These are phyloP conservation scores for Plotosus lineatus DNA, from an alignment of 2,113 vertebrate species.

Conservation along the genomic window DNA sequence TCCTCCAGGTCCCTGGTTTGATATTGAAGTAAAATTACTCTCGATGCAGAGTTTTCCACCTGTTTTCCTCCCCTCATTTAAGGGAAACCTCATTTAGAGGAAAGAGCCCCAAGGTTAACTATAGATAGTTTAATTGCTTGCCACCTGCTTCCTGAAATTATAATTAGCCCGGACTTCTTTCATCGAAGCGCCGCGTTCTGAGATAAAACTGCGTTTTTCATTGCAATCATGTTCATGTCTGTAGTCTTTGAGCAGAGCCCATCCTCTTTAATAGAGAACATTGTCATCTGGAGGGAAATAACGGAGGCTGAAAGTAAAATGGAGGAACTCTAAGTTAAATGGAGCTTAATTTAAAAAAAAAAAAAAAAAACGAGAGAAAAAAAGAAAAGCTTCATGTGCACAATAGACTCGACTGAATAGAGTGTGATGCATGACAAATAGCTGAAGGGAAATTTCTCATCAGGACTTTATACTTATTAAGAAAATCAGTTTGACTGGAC, in stretches of 20 bases:
- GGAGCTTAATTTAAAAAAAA: conserved; percentile 68
- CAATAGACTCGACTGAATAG: background rate
- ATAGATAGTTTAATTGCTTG: conserved; percentile 29
- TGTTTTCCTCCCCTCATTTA: background rate
- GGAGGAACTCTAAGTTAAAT: conserved; percentile 45
- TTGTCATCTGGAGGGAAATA: conserved; percentile 57
- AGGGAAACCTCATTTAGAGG: conserved; percentile 19
- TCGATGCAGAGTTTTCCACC: background rate
- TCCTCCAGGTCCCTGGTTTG: background rate
- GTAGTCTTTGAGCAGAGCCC: conserved; percentile 44
- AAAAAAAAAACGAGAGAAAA: conserved; percentile 37
- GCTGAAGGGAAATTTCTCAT: background rate
- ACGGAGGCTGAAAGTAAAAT: conserved; percentile 42
- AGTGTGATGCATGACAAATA: background rate
- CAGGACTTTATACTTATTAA: background rate
- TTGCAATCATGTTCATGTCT: conserved; percentile 45
- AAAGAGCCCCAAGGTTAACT: conserved; percentile 21
- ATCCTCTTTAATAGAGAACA: conserved; percentile 54
- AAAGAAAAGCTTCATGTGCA: conserved; percentile 40
- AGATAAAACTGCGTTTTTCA: conserved; percentile 5
- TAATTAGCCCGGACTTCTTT: conserved; percentile 24
- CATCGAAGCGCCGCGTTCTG: background rate
- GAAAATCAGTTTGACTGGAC: background rate
- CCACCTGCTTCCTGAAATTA: conserved; percentile 34
- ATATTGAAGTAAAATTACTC: background rate